A percentile compares a stretch with the other conserved stretches of the same genome.
Conservation (phyloP, 1,140 invertebrate genomes). For the Penaeus vannamei region DNA sequence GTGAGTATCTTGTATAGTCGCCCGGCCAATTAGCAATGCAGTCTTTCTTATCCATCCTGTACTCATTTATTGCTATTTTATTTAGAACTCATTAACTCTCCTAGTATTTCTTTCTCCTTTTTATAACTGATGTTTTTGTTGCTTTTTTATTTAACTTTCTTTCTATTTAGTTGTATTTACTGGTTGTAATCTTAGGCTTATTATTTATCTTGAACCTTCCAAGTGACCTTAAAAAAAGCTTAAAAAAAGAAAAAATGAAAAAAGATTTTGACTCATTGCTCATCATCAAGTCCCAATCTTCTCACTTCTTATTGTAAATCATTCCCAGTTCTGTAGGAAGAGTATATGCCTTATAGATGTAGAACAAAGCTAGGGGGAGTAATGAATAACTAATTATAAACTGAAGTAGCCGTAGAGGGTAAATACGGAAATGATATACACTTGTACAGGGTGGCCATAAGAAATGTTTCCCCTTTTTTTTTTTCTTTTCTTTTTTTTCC, state of each 20-base stretch:
- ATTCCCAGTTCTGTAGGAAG: slow-evolving; percentile 47
- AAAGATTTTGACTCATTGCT: slow-evolving; percentile 45
- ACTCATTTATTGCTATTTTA: slow-evolving; percentile 32
- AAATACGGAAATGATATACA: slow-evolving; percentile 8
- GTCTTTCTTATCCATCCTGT: slow-evolving; percentile 62
- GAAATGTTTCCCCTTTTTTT: slow-evolving; percentile 16
- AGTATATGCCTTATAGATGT: slow-evolving; percentile 60
- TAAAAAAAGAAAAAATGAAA: too few relatives aligned
- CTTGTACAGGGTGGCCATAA: slow-evolving; percentile 61
- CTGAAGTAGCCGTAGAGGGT: slow-evolving; percentile 6
- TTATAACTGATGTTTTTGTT: slow-evolving; percentile 10
- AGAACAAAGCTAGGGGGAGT: slow-evolving; percentile 43
- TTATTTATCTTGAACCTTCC: slow-evolving; percentile 42
- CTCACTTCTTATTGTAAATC: slow-evolving; percentile 37
- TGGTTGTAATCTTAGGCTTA: slow-evolving; percentile 56
- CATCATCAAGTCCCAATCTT: slow-evolving; percentile 47
- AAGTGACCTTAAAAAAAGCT: slow-evolving; percentile 58
- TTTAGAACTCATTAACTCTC: slow-evolving; percentile 53
- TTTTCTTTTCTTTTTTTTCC: too few relatives aligned
- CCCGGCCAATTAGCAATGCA: slow-evolving; percentile 52
- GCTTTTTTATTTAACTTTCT: too few relatives aligned
- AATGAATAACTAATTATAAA: slow-evolving; percentile 35
- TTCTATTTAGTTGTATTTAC: slow-evolving; percentile 43
- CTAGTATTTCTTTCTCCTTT: slow-evolving; percentile 27
- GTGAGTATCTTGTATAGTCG: slow-evolving; percentile 58